Conservation (phyloP, 2,888 invertebrate genomes). For the Oscheius sp. region DNA sequence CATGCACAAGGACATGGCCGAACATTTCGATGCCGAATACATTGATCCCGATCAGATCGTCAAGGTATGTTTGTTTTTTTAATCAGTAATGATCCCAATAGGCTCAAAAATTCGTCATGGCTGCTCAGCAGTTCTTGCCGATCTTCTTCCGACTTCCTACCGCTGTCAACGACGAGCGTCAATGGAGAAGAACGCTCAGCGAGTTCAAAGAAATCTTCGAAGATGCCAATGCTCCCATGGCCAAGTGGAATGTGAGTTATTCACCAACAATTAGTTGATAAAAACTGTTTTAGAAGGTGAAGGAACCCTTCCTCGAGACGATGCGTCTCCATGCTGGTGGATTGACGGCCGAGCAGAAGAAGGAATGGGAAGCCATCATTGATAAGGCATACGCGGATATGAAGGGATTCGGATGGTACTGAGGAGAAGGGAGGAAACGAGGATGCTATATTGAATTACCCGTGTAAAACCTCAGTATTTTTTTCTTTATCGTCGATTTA, state of each 20-base stretch:
- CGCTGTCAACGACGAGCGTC: conserved; percentile 47
- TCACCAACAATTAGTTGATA: neutral
- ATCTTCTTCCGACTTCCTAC: conserved; percentile 43
- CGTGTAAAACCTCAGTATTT: conserved; percentile 17
- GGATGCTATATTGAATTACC: neutral
- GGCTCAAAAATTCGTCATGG: conserved; percentile 61
- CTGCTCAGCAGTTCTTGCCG: conserved; percentile 47
- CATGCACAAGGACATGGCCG: conserved; percentile 58
- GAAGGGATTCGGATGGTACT: conserved; percentile 60
- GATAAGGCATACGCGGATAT: conserved; percentile 56
- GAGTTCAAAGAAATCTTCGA: conserved; percentile 62
- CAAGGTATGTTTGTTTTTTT: conserved; percentile 19
- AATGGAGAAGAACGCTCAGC: conserved; percentile 48
- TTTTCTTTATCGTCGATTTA: neutral
- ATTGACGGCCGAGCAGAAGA: conserved; percentile 59
- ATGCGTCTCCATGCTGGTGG: conserved; percentile 63
- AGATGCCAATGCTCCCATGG: conserved; percentile 53
- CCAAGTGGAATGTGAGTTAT: conserved; percentile 48
- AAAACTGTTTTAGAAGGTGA: conserved; percentile 28
- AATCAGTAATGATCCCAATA: neutral
- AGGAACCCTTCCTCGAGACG: conserved; percentile 57
- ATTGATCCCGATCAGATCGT: conserved; percentile 58
- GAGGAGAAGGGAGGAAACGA: neutral
- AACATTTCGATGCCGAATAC: conserved; percentile 59
- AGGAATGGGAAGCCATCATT: conserved; percentile 59